Conservation (phyloP, 2,888 invertebrate species). For the Dicycla oo region DNA sequence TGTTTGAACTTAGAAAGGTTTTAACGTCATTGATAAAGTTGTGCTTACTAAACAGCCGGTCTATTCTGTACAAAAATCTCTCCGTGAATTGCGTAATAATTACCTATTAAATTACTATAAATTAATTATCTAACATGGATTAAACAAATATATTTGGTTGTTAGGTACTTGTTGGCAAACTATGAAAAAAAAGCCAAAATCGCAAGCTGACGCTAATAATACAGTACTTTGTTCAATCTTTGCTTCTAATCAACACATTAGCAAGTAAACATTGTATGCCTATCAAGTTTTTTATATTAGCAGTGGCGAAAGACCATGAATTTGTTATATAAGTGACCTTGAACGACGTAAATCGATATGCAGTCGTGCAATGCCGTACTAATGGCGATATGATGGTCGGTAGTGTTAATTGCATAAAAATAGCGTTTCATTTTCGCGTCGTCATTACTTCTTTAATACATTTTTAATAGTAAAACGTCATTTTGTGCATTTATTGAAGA, state of each 20-base stretch:
- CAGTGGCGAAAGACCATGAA: slow-evolving; percentile 37
- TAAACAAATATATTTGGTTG: slow-evolving; percentile 24
- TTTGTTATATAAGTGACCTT: slow-evolving; percentile 57
- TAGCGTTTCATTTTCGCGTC: slow-evolving; percentile 48
- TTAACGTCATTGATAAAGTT: slow-evolving; percentile 12
- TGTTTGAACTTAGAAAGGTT: not conserved
- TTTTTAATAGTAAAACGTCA: slow-evolving; percentile 48
- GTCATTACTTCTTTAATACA: slow-evolving; percentile 54
- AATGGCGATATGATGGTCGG: slow-evolving; percentile 65
- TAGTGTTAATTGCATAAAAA: slow-evolving; percentile 64
- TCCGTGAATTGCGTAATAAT: no score
- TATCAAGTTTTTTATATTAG: slow-evolving; percentile 39
- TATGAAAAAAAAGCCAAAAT: slow-evolving; percentile 38
- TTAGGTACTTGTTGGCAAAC: slow-evolving; percentile 10
- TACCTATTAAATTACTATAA: no score
- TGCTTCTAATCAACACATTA: slow-evolving; percentile 42
- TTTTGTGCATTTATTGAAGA: not conserved
- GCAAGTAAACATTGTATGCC: slow-evolving; percentile 42
- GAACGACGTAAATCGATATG: slow-evolving; percentile 63
- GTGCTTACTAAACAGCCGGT: no score
- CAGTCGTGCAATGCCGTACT: slow-evolving; percentile 62
- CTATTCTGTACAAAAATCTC: no score
- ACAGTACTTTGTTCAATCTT: slow-evolving; percentile 35
- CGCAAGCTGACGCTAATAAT: slow-evolving; percentile 33
- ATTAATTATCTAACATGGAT: slow-evolving; percentile 18